These are phyloP conservation scores for Gastrophryne carolinensis DNA, from an alignment of 2,797 vertebrate species.

Conservation along the genomic window DNA sequence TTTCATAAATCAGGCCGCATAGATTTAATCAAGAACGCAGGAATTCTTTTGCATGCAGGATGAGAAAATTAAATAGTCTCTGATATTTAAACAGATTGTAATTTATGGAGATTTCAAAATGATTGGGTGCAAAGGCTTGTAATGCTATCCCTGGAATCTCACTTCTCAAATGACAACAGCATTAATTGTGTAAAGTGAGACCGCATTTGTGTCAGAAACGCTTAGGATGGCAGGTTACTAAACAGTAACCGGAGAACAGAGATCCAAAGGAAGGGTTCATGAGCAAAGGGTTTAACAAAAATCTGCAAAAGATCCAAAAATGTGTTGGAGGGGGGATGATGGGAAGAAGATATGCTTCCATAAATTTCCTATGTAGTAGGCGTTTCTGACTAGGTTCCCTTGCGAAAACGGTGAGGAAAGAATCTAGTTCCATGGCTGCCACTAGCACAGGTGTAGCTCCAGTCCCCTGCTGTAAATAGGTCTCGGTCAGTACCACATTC, in stretches of 20 bases:
- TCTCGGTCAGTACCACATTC: too few species aligned
- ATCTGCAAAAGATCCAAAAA: too few species aligned
- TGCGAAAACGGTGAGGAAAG: too few species aligned
- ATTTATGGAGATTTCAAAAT: conserved; percentile 50
- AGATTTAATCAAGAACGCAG: conserved; percentile 65
- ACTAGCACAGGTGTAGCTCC: too few species aligned
- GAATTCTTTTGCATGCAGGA: conserved; percentile 61
- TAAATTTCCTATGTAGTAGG: too few species aligned
- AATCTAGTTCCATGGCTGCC: too few species aligned
- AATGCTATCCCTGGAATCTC: conserved; percentile 8
- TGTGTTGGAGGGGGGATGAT: too few species aligned
- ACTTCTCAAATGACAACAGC: neutral
- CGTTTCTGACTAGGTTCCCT: too few species aligned
- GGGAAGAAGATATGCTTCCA: too few species aligned
- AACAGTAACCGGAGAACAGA: neutral
- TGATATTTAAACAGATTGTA: conserved; percentile 51
- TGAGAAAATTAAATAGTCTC: conserved; percentile 65
- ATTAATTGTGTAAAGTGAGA: neutral
- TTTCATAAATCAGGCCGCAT: conserved; percentile 65
- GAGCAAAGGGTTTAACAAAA: too few species aligned
- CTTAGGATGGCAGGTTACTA: neutral
- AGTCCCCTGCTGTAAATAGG: too few species aligned
- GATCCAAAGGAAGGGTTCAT: too few species aligned
- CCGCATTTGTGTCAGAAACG: neutral
- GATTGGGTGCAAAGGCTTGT: conserved; percentile 30